Evolutionary conservation across 2,113 vertebrate genomes (phyloP).

Genomic region (Zonotrichia leucophrys): DNA sequence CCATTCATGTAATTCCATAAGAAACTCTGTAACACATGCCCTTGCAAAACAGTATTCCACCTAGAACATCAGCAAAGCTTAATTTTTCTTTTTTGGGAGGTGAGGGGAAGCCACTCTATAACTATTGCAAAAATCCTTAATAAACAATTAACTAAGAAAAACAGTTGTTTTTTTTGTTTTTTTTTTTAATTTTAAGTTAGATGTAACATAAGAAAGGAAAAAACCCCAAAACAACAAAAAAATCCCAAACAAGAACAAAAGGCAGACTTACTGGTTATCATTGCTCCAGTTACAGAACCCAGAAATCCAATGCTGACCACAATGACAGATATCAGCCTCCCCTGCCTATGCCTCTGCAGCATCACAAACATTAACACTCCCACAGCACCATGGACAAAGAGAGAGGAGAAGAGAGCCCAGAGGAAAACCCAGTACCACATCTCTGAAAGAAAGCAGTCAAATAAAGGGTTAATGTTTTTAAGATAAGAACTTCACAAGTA

Average conservation of each 20-base stretch:
- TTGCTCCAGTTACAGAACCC: conserved; percentile 89
- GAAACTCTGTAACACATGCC: not conserved
- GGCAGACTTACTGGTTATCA: conserved; percentile 94
- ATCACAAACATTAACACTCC: conserved; percentile 95
- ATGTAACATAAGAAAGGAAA: not conserved
- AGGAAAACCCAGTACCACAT: conserved; percentile 99
- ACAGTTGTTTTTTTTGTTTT: too few species aligned
- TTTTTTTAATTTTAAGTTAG: not conserved
- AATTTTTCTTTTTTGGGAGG: fast-evolving
- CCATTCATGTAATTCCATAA: not conserved
- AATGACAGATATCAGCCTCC: conserved; percentile 92
- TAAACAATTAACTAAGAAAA: not conserved
- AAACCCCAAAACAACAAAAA: not conserved
- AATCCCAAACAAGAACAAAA: not conserved
- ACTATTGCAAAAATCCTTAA: not conserved
- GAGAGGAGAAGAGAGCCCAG: conserved; percentile 98
- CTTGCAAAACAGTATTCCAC: not conserved
- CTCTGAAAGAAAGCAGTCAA: conserved; percentile 79
- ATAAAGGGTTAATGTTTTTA: conserved; percentile 39
- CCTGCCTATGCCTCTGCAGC: conserved; percentile 93
- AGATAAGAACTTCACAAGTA: not conserved
- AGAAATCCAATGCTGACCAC: conserved; percentile 94
- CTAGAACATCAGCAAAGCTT: not conserved
- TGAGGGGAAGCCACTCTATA: fast-evolving
- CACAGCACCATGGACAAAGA: conserved; percentile 91